Percentiles rank a stretch among this genome's conserved stretches.
Evolutionary conservation across 1,140 invertebrate species (phyloP).

Genomic region (Brachionus angularis): DNA sequence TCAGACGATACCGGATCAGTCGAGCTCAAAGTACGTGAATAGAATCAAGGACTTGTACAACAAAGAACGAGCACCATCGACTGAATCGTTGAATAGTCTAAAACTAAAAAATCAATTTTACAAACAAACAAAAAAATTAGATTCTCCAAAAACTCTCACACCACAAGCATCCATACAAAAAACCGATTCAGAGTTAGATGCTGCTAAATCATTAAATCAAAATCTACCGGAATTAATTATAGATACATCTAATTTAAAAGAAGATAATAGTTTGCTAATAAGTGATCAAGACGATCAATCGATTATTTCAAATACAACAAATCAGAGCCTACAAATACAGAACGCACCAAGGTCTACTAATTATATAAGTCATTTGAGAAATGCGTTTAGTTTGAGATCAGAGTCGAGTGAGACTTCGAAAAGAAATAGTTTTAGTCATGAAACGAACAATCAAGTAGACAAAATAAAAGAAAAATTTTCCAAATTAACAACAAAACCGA

Average conservation of each 20-base stretch:
- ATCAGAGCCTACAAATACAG: no score
- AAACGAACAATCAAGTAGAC: conserved; percentile 21
- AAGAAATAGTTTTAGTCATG: conserved; percentile 14
- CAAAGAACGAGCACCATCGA: conserved; percentile 18
- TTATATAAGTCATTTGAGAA: conserved; percentile 31
- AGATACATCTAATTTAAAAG: no score
- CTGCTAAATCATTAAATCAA: no score
- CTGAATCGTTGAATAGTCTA: not conserved
- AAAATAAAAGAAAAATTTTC: conserved; percentile 31
- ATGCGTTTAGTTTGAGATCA: conserved; percentile 28
- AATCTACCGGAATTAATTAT: no score
- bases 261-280: no score
- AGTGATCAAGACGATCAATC: conserved; percentile 25
- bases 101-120: conserved; percentile 1
- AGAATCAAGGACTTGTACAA: conserved; percentile 22
- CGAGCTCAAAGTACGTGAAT: conserved; percentile 29
- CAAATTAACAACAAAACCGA: not conserved
- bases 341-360: not conserved
- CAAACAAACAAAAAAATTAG: conserved; percentile 12
- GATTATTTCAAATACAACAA: not conserved
- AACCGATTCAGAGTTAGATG: not conserved
- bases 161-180: conserved; percentile 12
- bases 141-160: not conserved
- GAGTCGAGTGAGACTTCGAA: conserved; percentile 24
- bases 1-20: not conserved